phyloP scores from a whole-genome alignment of 1,140 invertebrate species.

The Papilio polytes region DNA sequence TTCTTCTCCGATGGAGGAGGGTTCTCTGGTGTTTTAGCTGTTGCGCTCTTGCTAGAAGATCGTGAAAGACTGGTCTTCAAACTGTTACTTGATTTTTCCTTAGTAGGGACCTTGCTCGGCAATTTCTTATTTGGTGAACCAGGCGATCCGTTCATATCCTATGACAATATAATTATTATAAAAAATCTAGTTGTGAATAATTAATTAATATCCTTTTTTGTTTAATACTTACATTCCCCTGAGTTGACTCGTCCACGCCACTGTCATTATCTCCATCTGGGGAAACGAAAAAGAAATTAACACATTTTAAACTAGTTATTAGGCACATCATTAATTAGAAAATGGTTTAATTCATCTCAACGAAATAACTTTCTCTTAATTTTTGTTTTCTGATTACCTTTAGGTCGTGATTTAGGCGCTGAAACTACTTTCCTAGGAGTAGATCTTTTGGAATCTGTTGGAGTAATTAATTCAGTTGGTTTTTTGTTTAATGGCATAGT shows the following conservation, averaged over 20 bases:
- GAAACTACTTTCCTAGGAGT: slow-evolving; percentile 71
- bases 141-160: slow-evolving; percentile 86
- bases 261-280: slow-evolving; percentile 92
- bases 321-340: not conserved
- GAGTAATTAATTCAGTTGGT: slow-evolving; percentile 62
- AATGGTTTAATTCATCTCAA: slow-evolving; percentile 65
- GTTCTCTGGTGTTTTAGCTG: slow-evolving; percentile 87
- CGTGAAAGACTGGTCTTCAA: slow-evolving; percentile 84
- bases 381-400: slow-evolving; percentile 64
- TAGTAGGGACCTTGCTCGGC: slow-evolving; percentile 84
- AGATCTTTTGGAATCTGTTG: slow-evolving; percentile 67
- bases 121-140: slow-evolving; percentile 86
- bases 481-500: slow-evolving; percentile 59
- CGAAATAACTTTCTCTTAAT: slow-evolving; percentile 26
- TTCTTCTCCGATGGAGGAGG: slow-evolving; percentile 88
- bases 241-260: slow-evolving; percentile 90
- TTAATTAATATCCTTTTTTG: not conserved
- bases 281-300: slow-evolving; percentile 8
- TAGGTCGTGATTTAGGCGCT: slow-evolving; percentile 68
- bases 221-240: slow-evolving; percentile 86
- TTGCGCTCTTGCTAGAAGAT: slow-evolving; percentile 86
- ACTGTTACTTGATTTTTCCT: slow-evolving; percentile 80
- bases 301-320: not conserved
- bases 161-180: not conserved
- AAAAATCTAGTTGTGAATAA: not conserved